Base-by-base conservation (phyloP, 2,113 vertebrate species). In the Trematocara nigrifrons region DNA sequence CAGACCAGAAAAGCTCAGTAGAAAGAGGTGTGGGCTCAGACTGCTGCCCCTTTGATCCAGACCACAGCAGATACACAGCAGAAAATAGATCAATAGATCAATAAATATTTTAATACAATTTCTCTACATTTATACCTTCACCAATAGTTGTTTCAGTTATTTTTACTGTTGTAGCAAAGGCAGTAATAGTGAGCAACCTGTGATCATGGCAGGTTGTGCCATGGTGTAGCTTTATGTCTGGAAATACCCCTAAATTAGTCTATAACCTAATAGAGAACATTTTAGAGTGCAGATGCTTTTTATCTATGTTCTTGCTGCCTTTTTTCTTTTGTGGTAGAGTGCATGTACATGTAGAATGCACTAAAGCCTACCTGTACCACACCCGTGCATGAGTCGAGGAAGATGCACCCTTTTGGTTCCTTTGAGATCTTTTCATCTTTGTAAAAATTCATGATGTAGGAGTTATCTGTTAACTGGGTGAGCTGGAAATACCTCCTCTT, bases 371-470 rank as follows among this genome's bases (percentile, higher is more conserved):
- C 99, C 98, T 99, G 99, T 2, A 99, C 91, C 0, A 99, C 99
- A 57, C 98, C 98, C 0, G 98, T 99, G 89, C 99, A 99, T 1
- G 99, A 99, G 95, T 99, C 99, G 87, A 99, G 96, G 93, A 99
- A 99, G 91, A 99, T 99, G 92, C 98, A 99, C 31, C 99, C 99
- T 92, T 99, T 99, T 22, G 99, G 98, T 83, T 99, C 99, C 95
- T 99, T 99, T 7, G 98, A 99, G 91, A 99, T 99, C 94, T 99
- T 99, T 89, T 99, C 99, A 87, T 99, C 99, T 96, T 99, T 99
- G 94, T 99, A 99, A 93, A 99, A 99, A 93, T 99, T 99, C 98
- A 99, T 99, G 95, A 99, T 99, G 87, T 99, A 99, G 0, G 98
- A 99, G 90, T 97, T 99, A 92, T 99, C 99, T 0, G 99, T 98